A percentile compares a stretch with the other conserved stretches of the same genome.
These are phyloP conservation scores for Hycleus phaleratus DNA, from an alignment of 1,140 invertebrate genomes.

Conservation along the genomic window DNA sequence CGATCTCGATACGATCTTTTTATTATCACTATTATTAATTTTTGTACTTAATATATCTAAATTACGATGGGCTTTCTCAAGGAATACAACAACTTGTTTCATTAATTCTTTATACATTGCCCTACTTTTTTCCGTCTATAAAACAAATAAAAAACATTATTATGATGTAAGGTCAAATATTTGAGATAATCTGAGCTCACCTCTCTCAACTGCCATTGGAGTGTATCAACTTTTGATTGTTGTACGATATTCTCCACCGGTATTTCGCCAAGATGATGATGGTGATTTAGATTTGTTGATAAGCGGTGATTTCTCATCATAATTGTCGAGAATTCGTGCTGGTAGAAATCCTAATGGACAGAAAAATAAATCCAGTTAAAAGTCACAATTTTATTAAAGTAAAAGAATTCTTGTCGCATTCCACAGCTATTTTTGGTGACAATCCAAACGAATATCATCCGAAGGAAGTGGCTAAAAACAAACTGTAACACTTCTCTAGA, in stretches of 20 bases:
- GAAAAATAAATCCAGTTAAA: too few relatives aligned
- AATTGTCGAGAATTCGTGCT: too few relatives aligned
- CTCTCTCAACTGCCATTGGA: conserved; percentile 75
- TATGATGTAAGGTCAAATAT: background rate
- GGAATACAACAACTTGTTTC: conserved; percentile 66
- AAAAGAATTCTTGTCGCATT: too few relatives aligned
- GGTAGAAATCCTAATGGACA: too few relatives aligned
- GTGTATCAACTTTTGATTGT: conserved; percentile 66
- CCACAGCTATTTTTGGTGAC: too few relatives aligned
- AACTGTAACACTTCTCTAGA: too few relatives aligned
- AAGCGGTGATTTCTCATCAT: too few relatives aligned
- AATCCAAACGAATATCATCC: too few relatives aligned
- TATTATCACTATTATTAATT: conserved; percentile 20
- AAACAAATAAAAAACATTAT: conserved; percentile 17
- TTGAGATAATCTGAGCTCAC: conserved; percentile 41
- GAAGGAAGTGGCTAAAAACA: too few relatives aligned
- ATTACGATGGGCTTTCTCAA: conserved; percentile 62
- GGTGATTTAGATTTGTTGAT: too few relatives aligned
- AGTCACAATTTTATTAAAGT: too few relatives aligned
- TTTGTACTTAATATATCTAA: conserved; percentile 44
- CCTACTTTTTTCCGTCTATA: conserved; percentile 65
- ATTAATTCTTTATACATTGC: conserved; percentile 73
- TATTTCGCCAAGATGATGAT: conserved; percentile 18
- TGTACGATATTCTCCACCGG: conserved; percentile 55
- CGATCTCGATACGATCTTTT: conserved; percentile 37